These are phyloP conservation scores for Philotrypesis tridentata DNA, from an alignment of 1,140 invertebrate genomes.

Conservation along the genomic window DNA sequence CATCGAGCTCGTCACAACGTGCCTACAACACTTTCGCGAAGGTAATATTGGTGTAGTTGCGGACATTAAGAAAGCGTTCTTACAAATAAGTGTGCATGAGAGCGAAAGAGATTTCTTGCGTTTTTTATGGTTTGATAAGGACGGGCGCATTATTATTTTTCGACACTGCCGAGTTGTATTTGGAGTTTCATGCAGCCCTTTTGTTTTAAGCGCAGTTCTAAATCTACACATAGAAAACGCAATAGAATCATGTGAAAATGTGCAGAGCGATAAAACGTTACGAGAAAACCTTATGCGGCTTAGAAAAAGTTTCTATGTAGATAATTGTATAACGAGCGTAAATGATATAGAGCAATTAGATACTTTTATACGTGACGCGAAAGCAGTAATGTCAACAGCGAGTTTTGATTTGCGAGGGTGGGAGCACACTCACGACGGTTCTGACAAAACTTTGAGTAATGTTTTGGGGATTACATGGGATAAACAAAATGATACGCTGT, in stretches of 20 bases:
- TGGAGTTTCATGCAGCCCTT: constrained; percentile 46
- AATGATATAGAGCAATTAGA: constrained; percentile 13
- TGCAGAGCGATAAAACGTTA: background rate
- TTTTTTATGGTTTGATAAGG: no score
- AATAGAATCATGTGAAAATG: background rate
- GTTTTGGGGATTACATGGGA: no score
- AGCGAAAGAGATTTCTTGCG: no score
- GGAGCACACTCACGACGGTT: constrained; percentile 12
- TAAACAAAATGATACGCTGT: no score
- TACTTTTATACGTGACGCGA: background rate
- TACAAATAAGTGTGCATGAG: no score
- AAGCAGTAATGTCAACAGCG: background rate
- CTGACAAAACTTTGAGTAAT: no score
- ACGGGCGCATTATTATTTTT: no score
- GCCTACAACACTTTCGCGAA: no score
- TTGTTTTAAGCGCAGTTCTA: constrained; percentile 4
- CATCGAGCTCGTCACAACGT: no score
- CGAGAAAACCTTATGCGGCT: background rate
- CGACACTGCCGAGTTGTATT: constrained; percentile 53
- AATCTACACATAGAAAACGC: background rate
- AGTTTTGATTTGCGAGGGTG: constrained; percentile 29
- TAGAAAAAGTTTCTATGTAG: background rate
- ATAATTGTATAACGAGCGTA: background rate
- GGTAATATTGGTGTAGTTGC: no score
- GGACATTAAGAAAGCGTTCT: no score